A percentile compares a stretch with the other conserved stretches of the same genome.
phyloP scores from a whole-genome alignment of 92 coral and sea anemone species.

The Epizoanthus illoricatus region DNA sequence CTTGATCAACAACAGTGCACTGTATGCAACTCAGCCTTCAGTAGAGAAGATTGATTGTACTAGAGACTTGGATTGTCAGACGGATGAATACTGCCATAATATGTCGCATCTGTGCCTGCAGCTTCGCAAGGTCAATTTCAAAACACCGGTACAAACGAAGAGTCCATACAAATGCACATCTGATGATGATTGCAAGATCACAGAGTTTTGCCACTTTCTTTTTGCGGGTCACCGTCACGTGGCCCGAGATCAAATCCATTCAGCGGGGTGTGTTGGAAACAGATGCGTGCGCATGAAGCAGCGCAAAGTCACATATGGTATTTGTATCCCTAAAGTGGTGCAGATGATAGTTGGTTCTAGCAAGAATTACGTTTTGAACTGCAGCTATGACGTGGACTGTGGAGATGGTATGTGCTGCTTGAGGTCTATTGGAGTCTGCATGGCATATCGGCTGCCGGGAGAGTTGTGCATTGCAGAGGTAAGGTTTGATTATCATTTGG shows the following conservation, averaged over 20 bases:
- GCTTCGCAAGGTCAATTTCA: not conserved
- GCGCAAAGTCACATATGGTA: not conserved
- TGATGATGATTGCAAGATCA: constrained; percentile 38
- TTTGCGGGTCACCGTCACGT: constrained; percentile 16
- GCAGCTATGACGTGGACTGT: constrained; percentile 19
- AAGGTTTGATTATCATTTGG: not conserved
- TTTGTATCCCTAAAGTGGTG: constrained; percentile 34
- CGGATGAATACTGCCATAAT: constrained; percentile 35
- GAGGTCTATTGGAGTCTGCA: constrained; percentile 12
- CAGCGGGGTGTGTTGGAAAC: constrained; percentile 7
- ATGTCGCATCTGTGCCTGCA: constrained; percentile 36
- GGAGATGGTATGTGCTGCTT: constrained; percentile 30
- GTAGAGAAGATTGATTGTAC: constrained; percentile 29
- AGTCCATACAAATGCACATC: constrained; percentile 30
- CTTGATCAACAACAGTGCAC: not conserved
- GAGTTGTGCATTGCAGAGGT: constrained; percentile 30
- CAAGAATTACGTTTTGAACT: constrained; percentile 10
- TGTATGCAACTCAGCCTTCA: not conserved
- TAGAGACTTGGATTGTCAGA: constrained; percentile 27
- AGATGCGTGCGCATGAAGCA: constrained; percentile 10
- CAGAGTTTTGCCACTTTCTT: constrained; percentile 35
- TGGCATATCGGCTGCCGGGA: constrained; percentile 10
- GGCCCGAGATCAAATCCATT: constrained; percentile 16
- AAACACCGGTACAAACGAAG: not conserved
- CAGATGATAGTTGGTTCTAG: not conserved